Conservation (phyloP, 2,113 vertebrate species). For the Plecotus auritus region DNA sequence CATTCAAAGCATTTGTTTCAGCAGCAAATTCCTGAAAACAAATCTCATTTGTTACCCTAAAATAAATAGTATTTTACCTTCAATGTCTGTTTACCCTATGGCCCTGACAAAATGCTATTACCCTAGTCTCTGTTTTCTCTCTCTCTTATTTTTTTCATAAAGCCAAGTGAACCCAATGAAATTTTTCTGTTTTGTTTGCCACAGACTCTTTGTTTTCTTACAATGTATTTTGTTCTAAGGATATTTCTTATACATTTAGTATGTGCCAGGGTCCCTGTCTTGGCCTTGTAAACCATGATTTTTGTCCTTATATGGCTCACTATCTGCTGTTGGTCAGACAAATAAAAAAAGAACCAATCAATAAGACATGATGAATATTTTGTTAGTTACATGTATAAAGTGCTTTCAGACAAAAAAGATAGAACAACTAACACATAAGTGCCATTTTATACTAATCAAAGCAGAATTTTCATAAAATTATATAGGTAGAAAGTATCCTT, state of each 20-base stretch:
- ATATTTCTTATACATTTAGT: neutral
- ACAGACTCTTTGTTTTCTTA: neutral
- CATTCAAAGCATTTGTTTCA: constrained; percentile 68
- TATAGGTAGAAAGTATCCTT: neutral
- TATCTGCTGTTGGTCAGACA: neutral
- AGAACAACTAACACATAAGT: neutral
- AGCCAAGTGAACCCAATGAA: constrained; percentile 37
- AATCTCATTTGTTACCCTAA: constrained; percentile 66
- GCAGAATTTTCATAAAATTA: constrained; percentile 29
- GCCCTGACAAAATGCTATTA: constrained; percentile 58
- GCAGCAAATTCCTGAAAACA: constrained; percentile 70
- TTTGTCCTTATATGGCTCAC: neutral
- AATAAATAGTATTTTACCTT: constrained; percentile 50
- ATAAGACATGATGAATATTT: neutral
- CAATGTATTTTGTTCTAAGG: neutral
- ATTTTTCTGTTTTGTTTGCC: constrained; percentile 3
- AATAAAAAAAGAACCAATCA: neutral
- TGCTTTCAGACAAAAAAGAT: neutral
- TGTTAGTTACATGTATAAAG: neutral
- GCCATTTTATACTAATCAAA: constrained; percentile 38
- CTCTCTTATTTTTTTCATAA: neutral
- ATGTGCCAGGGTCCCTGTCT: neutral
- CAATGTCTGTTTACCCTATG: constrained; percentile 36
- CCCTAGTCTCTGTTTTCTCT: constrained; percentile 49
- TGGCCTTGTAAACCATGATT: neutral